Base-by-base conservation (phyloP, 1,140 invertebrate species). In the Bombus picipes region DNA sequence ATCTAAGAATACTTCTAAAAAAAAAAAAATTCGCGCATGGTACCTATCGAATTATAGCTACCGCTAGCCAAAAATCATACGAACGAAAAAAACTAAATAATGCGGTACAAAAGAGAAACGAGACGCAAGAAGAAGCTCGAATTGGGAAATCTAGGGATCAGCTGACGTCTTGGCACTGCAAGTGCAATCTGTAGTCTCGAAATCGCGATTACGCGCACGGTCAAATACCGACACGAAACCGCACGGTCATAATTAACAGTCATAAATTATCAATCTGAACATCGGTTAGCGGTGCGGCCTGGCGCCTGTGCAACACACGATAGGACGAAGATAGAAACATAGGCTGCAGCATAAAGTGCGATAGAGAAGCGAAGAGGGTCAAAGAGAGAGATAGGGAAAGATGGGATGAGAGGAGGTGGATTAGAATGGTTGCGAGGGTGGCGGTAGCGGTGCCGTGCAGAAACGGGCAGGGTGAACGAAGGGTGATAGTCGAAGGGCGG, bases 211-310 rank as follows among this genome's bases (percentile, higher is more conserved):
- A 89, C 88, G 90, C 81, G 88, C 83, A 74, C 86, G 89, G 47
- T 73, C 83, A 78, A 89, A 91, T 91, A 89, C 85, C 75, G 65
- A 72, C 89, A 43, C 91, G 92, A 92, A 90, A 93, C 93, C 93
- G 92, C 92, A 94, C 81, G 92, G 88, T 94, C 93, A 94, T 95
- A 95, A 95, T 95, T 95, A 95, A 95, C 94, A 90, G 93, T 91
- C 94, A 95, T 95, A 95, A 95, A 95, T 95, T 95, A 95, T 95
- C 94, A 94, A 95, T 95, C 94, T 89, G 93, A 94, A 92, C 93
- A 93, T 95, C 91, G 92, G 94, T 94, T 93, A 93, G 92, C 91
- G 77, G 90, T 90, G 88, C 92, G 91, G 92, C 87, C 89, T 92
- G 91, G 92, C 89, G 91, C 90, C 68, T 85, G 82, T 83, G 77